Conservation (phyloP, 2,888 invertebrate genomes). For the Agrotis puta region DNA sequence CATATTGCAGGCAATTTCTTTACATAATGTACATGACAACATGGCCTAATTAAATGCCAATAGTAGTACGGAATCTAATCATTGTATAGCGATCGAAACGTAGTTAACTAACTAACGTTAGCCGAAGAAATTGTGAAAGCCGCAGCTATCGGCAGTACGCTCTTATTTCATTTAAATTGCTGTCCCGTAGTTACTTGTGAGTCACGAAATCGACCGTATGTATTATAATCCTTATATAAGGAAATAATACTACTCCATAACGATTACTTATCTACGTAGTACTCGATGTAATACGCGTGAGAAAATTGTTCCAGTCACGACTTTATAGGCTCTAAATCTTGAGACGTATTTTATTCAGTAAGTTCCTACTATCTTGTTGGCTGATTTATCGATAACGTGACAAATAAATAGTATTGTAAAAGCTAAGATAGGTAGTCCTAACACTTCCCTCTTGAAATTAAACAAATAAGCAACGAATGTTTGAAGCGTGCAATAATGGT, state of each 20-base stretch:
- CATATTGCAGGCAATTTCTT: constrained; percentile 15
- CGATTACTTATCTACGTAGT: constrained; percentile 51
- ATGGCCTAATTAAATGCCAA: constrained; percentile 28
- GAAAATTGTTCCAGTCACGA: constrained; percentile 41
- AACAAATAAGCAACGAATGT: background rate
- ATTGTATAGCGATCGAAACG: constrained; percentile 45
- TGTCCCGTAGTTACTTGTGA: constrained; percentile 46
- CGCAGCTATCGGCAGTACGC: constrained; percentile 35
- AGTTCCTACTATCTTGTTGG: background rate
- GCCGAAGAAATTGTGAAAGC: constrained; percentile 66
- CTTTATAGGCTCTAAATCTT: constrained; percentile 41
- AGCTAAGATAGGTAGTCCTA: background rate
- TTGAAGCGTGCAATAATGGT: background rate
- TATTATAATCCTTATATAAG: constrained; percentile 50
- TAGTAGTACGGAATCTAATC: constrained; percentile 43
- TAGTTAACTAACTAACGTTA: constrained; percentile 29
- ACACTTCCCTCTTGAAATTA: background rate
- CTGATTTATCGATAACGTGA: background rate
- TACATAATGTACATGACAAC: constrained; percentile 41
- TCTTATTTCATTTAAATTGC: constrained; percentile 62
- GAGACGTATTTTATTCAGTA: constrained; percentile 18
- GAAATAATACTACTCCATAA: constrained; percentile 61
- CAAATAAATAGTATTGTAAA: background rate
- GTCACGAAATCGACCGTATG: constrained; percentile 62
- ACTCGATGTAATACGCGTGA: constrained; percentile 56